A percentile compares a stretch with the other conserved stretches of the same genome.
phyloP scores from a whole-genome alignment of 2,797 vertebrate species.

The Eremophila alpestris region DNA sequence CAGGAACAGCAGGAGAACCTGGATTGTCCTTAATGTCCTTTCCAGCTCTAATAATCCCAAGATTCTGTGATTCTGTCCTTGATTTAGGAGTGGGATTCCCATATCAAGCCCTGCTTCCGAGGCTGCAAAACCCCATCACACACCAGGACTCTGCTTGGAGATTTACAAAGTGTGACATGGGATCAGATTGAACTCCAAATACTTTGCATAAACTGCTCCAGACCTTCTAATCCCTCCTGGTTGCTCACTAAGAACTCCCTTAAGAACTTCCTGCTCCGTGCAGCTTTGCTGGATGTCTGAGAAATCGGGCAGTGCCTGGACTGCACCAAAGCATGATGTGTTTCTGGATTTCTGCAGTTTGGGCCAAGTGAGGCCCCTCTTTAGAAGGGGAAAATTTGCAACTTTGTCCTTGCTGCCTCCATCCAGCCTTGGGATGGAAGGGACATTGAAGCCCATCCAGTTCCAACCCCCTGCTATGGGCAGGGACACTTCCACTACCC shows the following conservation, averaged over 20 bases:
- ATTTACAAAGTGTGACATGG: neutral
- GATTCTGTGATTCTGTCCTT: neutral
- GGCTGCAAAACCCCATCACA: neutral
- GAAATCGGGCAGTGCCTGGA: neutral
- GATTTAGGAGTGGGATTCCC: neutral
- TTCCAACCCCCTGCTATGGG: neutral
- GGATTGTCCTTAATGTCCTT: neutral
- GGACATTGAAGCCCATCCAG: neutral
- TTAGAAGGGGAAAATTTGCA: neutral
- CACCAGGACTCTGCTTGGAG: neutral
- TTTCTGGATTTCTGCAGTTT: neutral
- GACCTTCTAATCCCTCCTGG: neutral
- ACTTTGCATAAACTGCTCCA: neutral
- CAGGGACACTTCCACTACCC: neutral
- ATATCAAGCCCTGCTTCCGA: rapidly evolving
- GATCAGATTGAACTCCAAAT: neutral
- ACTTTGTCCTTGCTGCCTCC: neutral
- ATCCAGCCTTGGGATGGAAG: neutral
- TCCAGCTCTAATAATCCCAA: neutral
- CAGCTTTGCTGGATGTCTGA: neutral
- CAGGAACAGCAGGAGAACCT: neutral
- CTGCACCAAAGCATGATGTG: rapidly evolving
- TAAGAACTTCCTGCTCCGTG: neutral
- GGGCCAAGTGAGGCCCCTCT: neutral
- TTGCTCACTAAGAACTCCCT: neutral